Evolutionary conservation across 1,140 invertebrate species (phyloP), one percentile per base, ranked within the genome.

Genomic region (Neotoxoptera formosana): DNA sequence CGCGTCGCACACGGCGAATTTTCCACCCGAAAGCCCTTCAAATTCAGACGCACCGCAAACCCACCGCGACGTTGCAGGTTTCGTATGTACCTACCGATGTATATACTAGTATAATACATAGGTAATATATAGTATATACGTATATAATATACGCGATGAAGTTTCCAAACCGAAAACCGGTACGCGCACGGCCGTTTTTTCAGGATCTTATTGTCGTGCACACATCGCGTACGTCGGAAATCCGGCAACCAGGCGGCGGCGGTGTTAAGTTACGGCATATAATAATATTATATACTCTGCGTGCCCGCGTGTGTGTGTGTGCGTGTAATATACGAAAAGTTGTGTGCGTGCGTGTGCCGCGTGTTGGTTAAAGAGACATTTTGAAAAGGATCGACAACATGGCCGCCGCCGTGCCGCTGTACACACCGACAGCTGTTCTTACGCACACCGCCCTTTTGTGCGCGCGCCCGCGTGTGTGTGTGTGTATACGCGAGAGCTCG

Each of bases 341-440:
- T 86, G 91, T 93, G 81, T 84, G 76, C 76, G 91, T 92, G 91
- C 47, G 91, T 83, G 60, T 67, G 60, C 60, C 60, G 90, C 76
- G 81, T 41, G 81, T 41, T 93, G 81, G 91, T 86, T 93, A 93
- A 93, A 93, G 91, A 93, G 91, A 93, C 91, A 93, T 93, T 93
- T 93, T 84, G 91, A 93, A 93, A 93, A 93, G 81, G 91, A 93
- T 93, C 91, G 91, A 93, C 91, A 93, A 93, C 81, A 93, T 93
- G 91, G 91, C 91, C 48, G 91, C 90, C 47, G 90, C 45, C 90
- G 90, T 76, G 90, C 90, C 91, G 47, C 90, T 36, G 81, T 56
- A 90, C n/a, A 60, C 36, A 90, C 56, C 81, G 91, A 93, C 91
- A 93, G 91, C 91, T 93, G 91, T 93, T 93, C 91, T 93, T 84